Evolutionary conservation across 2,113 vertebrate genomes (phyloP), one percentile per base, ranked within the genome.

Genomic region (Chamaea fasciata): DNA sequence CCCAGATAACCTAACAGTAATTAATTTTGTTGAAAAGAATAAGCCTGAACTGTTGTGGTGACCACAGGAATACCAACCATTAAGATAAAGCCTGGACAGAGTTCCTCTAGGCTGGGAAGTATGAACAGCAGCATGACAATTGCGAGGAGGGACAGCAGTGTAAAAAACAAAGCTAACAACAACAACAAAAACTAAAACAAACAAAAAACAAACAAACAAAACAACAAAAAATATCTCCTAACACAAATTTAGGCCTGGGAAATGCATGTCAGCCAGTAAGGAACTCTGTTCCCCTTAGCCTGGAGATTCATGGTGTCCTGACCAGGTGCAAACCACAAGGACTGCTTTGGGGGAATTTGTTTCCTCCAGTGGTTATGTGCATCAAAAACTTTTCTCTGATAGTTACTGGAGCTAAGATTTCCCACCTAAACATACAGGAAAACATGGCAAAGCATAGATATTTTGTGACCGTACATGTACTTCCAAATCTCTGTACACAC

Each of bases 11-110:
- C 63, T 90, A 68, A 56, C 5, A 9, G 33, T 31, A 63, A 93
- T 90, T 91, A 53, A 90, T 90, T 90, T 93, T 92, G 68, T 64
- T 74, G 37, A n/a, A 68, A 93, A 78, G 56, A 94, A 64, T 76
- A 83, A 83, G 33, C 26, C 49, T 65, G 49, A 93, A 78, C 44
- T 52, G 47, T 74, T 91, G 52, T 70, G 19, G 56, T 92, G 79
- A 88, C 71, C 47, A 27, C 1, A 78, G 62, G 41, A 93, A 60
- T 44, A 84, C 9, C 88, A 35, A 59, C 37, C 35, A 67, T 78
- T 59, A 71, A 89, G 92, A 94, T 53, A 91, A 37, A 67, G 47
- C 69, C 50, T 56, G n/a, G 35, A 60, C 27, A 24, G 55, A 37
- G 31, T 33, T 86, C n/a, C 49, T 73, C 35, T 60, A 23, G 28